Evolutionary conservation across 2,113 vertebrate genomes (phyloP), one percentile per base, ranked within the genome.

Genomic region (Ciconia boyciana): DNA sequence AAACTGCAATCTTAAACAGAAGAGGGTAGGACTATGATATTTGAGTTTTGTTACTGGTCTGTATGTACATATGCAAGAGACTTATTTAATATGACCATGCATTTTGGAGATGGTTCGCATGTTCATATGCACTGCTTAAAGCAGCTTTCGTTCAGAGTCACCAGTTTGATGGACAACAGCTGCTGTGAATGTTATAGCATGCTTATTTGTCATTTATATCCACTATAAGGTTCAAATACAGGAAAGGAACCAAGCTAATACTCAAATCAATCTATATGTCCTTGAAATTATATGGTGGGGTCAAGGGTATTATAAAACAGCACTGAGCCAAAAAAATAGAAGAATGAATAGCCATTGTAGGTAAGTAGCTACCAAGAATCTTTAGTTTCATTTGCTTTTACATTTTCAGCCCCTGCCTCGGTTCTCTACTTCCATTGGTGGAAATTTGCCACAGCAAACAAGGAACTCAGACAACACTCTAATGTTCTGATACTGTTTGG

Each of bases 31-130:
- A 26, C 61, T 94, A 8, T 58, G 54, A 11, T 88, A 61, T 49
- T 61, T 88, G 41, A 84, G 81, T 88, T 96, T 95, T 97, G 75
- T 97, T 95, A 57, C 74, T 83, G 66, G 62, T 87, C 72, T 93
- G 13, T 91, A 8, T 93, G 43, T 94, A 82, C 57, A 55, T 83
- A 44, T 55, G 11, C 87, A 69, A 94, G 94, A 95, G 64, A 93
- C 58, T 88, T 95, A 93, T 87, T 97, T 96, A 92, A 94, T 86
- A 86, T 87, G 93, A 89, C 92, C 57, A 3, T 96, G 89, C 90
- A 68, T 95, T 97, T 96, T 98, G 93, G 86, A 90, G 34, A 93
- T 72, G 93, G 58, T 83, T 95, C 48, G 24, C 49, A 5, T 87
- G 71, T 96, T 94, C 82, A n/a, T 89, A 28, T 31, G 16, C 3